Evolutionary conservation across 2,113 vertebrate species (phyloP).

Genomic region (Nerophis lumbriciformis): DNA sequence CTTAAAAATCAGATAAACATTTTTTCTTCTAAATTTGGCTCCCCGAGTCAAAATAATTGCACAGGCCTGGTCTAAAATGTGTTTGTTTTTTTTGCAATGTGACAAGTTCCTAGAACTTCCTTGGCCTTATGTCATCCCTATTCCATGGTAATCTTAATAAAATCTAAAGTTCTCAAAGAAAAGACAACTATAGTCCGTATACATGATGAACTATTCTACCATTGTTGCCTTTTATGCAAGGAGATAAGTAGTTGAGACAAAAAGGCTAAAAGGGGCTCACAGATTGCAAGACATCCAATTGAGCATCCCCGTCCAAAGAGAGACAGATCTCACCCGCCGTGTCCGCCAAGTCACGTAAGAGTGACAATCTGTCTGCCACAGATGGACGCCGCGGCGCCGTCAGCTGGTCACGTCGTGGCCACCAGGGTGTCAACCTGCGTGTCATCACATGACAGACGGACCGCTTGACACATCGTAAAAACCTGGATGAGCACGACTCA

Average conservation of each 20-base stretch:
- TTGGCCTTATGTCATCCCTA: background rate
- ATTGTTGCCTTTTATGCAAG: background rate
- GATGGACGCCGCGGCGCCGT: constrained; percentile 50
- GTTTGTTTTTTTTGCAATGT: too few relatives aligned
- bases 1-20: too few relatives aligned
- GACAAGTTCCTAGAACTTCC: too few relatives aligned
- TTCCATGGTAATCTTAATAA: background rate
- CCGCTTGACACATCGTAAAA: too few relatives aligned
- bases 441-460: constrained; percentile 35
- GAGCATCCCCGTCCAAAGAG: constrained; percentile 44
- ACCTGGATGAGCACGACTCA: too few relatives aligned
- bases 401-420: constrained; percentile 43
- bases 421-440: constrained; percentile 42
- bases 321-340: constrained; percentile 44
- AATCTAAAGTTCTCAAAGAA: background rate
- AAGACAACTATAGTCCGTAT: background rate
- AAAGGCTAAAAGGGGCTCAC: constrained; percentile 23
- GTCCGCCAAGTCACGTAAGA: constrained; percentile 56
- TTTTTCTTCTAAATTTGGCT: too few relatives aligned
- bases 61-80: too few relatives aligned
- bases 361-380: constrained; percentile 62
- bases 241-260: background rate
- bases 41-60: too few relatives aligned
- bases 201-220: background rate
- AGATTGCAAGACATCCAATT: constrained; percentile 50